Evolutionary conservation across 2,797 vertebrate genomes (phyloP).

Genomic region (Linurgus olivaceus): DNA sequence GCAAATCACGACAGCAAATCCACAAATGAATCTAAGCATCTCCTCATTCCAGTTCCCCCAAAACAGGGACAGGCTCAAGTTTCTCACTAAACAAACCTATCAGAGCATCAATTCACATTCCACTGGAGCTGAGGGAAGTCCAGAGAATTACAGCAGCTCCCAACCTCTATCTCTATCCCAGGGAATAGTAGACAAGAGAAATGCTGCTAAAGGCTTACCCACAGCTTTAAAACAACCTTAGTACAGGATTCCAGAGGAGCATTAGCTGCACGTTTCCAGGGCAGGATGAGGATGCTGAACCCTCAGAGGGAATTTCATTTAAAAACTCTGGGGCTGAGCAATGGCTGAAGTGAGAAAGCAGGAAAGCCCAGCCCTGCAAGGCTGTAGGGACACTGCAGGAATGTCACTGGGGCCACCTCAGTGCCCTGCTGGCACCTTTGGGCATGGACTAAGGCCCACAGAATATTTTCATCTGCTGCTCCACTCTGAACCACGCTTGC

Average conservation of each 20-base stretch:
- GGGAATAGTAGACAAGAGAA: neutral
- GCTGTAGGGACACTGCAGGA: neutral
- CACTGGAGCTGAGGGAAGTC: neutral
- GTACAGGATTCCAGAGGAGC: neutral
- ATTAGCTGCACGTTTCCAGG: neutral
- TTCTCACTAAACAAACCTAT: neutral
- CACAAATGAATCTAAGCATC: neutral
- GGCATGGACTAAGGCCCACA: neutral
- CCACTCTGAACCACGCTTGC: accelerated
- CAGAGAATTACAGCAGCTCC: neutral
- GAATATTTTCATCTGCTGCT: neutral
- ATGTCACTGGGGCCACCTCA: accelerated
- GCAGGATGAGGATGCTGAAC: neutral
- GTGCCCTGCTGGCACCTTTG: neutral
- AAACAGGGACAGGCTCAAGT: neutral
- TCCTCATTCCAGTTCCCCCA: neutral
- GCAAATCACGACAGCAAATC: neutral
- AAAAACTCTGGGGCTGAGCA: neutral
- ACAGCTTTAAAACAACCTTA: neutral
- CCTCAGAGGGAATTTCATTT: neutral
- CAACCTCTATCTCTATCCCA: neutral
- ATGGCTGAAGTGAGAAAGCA: neutral
- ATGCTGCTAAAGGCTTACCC: neutral
- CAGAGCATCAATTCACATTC: neutral
- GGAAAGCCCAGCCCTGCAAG: neutral